Evolutionary conservation across 2,888 invertebrate species (phyloP), one percentile per base, ranked within the genome.

Genomic region (Conchocele bisecta): DNA sequence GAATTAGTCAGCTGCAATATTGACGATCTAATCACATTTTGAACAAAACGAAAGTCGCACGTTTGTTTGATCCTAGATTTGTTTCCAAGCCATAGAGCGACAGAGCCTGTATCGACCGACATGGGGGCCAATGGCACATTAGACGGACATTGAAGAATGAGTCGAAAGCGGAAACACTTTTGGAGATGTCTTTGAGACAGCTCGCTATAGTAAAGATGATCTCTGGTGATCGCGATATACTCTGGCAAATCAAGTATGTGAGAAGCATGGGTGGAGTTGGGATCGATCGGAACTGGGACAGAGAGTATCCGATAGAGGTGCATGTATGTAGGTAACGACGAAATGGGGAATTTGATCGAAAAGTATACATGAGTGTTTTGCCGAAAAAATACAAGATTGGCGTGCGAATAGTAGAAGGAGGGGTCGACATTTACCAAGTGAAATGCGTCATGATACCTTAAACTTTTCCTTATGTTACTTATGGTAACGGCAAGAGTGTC

Each of bases 11-110:
- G 20, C 24, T 61, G 51, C 35, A 20, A 13, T 20, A 58, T 4
- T 17, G 39, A 31, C 17, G 61, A 17, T 17, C 1, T 3, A 6
- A 61, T 15, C 15, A 3, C 17, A 41, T 51, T 39, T 39, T 39
- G 39, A 4, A 61, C 13, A 29, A 63, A 51, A 2, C 46, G 6
- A 26, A 61, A 63, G 11, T 63, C 22, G 26, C 63, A 63, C 35
- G 51, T 15, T 2, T 3, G 1, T 4, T 22, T 29, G 20, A 51
- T n/a, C 22, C 2, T 22, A 6, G 2, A 9, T 51, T 35, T 51
- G 33, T 51, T 17, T 33, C 35, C 51, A 17, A 33, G 31, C 20
- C 31, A 51, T 33, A 51, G 13, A 33, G 51, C 51, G 7, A 15
- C 17, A 22, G 33, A 3, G 26, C 51, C 31, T 33, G 22, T 33